Base-by-base conservation (phyloP, 35 echinoderm and acorn worm genomes). In the Acanthaster planci region DNA sequence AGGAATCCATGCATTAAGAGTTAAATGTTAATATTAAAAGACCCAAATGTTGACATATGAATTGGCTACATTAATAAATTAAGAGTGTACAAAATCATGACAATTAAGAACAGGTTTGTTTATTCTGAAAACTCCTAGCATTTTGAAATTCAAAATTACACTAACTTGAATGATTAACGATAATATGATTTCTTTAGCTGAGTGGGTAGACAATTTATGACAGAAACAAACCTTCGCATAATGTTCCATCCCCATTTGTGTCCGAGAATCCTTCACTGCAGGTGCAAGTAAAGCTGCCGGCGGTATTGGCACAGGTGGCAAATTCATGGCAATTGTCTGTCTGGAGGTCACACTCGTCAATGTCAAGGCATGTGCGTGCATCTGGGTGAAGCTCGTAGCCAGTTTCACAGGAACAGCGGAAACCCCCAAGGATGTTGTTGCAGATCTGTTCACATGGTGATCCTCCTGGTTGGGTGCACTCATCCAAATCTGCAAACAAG, bases 391-490 rank as follows among this genome's bases (percentile, higher is more conserved):
- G 58, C 29, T 57, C 17, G 81, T 90, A 97, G 0, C 95, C 95
- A 30, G 26, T 17, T 31, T 72, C 18, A 55, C 95, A 97, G 37
- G 42, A 36, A 82, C 95, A 97, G 7, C 60, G 10, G 30, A 64
- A 97, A 2, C 87, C 56, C 32, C 84, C 84, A 17, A 90, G 78
- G 37, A 39, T 87, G 56, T 97, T 97, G 55, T 55, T 84, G 67
- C 95, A 97, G 23, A 83, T 39, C 38, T 97, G 95, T 21, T 90
- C 55, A 67, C 94, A 97, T 60, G 8, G 35, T 36, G 81, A 89
- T 44, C 80, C 55, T 32, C 80, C 67, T 17, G 80, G 78, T 39
- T 77, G 81, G 22, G 68, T 64, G 82, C 93, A 97, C 60, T 97
- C 93, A 81, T 97, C 90, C 57, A 87, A 83, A 89, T 97, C 93